A percentile compares a stretch with the other conserved stretches of the same genome.
Conservation (phyloP, 1,140 invertebrate species). For the Eupeodes corollae region DNA sequence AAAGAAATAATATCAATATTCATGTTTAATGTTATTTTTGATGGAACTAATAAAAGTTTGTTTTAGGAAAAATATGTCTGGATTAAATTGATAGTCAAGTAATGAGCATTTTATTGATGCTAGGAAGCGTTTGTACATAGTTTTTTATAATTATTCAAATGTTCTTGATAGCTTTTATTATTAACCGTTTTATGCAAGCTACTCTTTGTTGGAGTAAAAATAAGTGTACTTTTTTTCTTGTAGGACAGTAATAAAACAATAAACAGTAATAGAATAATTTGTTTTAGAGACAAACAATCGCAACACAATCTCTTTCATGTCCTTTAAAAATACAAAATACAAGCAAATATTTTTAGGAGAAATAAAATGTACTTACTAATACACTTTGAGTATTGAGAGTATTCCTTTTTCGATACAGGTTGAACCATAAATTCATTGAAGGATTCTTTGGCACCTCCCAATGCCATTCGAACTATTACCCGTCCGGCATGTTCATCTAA, state of each 20-base stretch:
- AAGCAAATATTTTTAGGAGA: slow-evolving; percentile 1
- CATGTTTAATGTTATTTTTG: too few relatives aligned
- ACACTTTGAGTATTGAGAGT: slow-evolving; percentile 65
- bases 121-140: too few relatives aligned
- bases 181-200: neutral
- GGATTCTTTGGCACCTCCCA: slow-evolving; percentile 55
- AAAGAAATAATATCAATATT: too few relatives aligned
- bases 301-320: slow-evolving; percentile 1
- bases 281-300: slow-evolving; percentile 8
- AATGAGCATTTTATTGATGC: too few relatives aligned
- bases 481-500: slow-evolving; percentile 76
- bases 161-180: too few relatives aligned
- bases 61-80: too few relatives aligned
- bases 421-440: slow-evolving; percentile 67
- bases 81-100: too few relatives aligned
- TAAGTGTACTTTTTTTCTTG: neutral
- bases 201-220: slow-evolving; percentile 13
- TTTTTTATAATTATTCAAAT: too few relatives aligned
- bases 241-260: neutral
- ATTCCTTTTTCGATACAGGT: slow-evolving; percentile 67
- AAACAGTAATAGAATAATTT: neutral
- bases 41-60: too few relatives aligned
- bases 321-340: neutral
- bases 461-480: slow-evolving; percentile 64
- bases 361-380: slow-evolving; percentile 65